Evolutionary conservation across 2,888 invertebrate species (phyloP), one percentile per base, ranked within the genome.

Genomic region (Agriopis aurantiaria): DNA sequence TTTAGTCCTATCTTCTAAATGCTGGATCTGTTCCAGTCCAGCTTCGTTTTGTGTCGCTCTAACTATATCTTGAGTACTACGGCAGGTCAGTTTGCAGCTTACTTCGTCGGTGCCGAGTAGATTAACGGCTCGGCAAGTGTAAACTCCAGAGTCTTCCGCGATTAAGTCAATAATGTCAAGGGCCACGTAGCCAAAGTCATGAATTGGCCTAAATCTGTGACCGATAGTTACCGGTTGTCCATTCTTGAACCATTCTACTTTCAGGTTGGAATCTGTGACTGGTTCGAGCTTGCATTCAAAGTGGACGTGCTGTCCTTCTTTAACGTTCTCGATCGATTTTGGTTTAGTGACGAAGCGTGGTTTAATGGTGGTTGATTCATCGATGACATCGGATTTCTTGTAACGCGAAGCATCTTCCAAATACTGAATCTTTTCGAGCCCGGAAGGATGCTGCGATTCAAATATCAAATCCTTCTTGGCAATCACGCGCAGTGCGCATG

Each of bases 121-220:
- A 86, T 99, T 99, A 0, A 97, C 97, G 23, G 99, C 99, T 71
- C 98, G 96, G 86, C 99, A 98, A 5, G 99, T 99, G 89, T 99
- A 99, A 33, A 97, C 96, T 59, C 98, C 99, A 0, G 97, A 97
- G 91, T 99, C 99, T 95, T 99, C 99, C 65, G 99, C 98, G 86
- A 99, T 99, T 66, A 99, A 95, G 87, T 99, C 99, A 77, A 99
- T 96, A 75, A 99, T 98, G 85, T 99, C 99, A 74, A 99, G 95
- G 14, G 99, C 99, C 33, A 99, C 99, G 87, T 99, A 99, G 52
- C 99, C 99, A 91, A 99, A 99, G 90, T 99, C 99, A 88, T 99
- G 99, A 86, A 99, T 98, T 69, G 99, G 99, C 81, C 98, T 96
- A 95, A 99, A 99, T 83, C 99, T 96, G 87, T 99, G 98, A 60